These are phyloP conservation scores for Trematomus loennbergii DNA, from an alignment of 2,113 vertebrate species.

Conservation along the genomic window DNA sequence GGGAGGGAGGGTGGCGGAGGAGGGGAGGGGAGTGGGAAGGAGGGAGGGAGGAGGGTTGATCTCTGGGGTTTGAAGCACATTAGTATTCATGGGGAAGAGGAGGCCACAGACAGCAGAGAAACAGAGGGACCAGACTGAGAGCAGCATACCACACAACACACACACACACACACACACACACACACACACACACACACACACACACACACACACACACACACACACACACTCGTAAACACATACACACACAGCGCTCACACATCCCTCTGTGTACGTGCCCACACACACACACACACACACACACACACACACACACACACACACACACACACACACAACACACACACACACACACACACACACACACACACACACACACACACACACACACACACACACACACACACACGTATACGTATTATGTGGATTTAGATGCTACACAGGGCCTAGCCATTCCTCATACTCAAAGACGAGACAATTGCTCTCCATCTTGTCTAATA, in stretches of 20 bases:
- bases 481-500: slow-evolving; percentile 38
- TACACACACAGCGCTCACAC: slow-evolving; percentile 34
- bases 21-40: slow-evolving; percentile 18
- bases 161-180: slow-evolving; percentile 64
- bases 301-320: slow-evolving; percentile 27
- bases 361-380: slow-evolving; percentile 27
- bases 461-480: slow-evolving; percentile 18
- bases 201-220: slow-evolving; percentile 60
- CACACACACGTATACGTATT: slow-evolving; percentile 23
- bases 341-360: slow-evolving; percentile 25
- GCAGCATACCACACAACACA: slow-evolving; percentile 67
- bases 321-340: slow-evolving; percentile 27
- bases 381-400: slow-evolving; percentile 27
- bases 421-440: slow-evolving; percentile 49
- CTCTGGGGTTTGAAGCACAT: slow-evolving; percentile 85
- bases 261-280: slow-evolving; percentile 30
- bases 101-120: slow-evolving; percentile 84
- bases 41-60: slow-evolving; percentile 76
- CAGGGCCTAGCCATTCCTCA: slow-evolving; percentile 33
- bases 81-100: slow-evolving; percentile 85
- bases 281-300: slow-evolving; percentile 25
- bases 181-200: slow-evolving; percentile 61
- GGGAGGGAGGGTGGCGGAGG: slow-evolving; percentile 39
- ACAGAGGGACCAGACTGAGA: slow-evolving; percentile 80
- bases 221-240: slow-evolving; percentile 45